Conservation (phyloP, 1,140 invertebrate genomes). For the Pentalonia nigronervosa region DNA sequence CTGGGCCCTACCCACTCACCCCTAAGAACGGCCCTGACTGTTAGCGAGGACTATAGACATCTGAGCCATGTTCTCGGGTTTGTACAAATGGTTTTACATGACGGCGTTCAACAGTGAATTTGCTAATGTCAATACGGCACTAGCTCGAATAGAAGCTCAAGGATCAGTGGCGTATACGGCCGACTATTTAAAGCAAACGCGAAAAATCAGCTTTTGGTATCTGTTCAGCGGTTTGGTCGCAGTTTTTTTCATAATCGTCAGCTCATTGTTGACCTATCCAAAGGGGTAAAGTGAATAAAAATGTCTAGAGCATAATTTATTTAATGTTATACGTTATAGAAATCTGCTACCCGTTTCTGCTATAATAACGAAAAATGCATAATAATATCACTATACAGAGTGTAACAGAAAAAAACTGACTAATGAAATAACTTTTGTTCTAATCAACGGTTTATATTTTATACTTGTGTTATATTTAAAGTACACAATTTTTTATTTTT, state of each 20-base stretch:
- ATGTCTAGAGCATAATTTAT: too few relatives aligned
- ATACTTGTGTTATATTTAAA: too few relatives aligned
- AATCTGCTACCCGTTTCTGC: too few relatives aligned
- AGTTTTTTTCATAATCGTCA: neutral
- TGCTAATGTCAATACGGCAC: neutral
- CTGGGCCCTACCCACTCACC: too few relatives aligned
- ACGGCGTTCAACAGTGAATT: neutral
- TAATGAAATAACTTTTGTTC: too few relatives aligned
- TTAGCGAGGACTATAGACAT: conserved; percentile 14
- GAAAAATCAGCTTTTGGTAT: neutral
- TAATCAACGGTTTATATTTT: too few relatives aligned
- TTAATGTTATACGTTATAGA: too few relatives aligned
- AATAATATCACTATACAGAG: too few relatives aligned
- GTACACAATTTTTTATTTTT: too few relatives aligned
- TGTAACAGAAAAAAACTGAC: too few relatives aligned
- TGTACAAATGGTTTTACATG: conserved; percentile 13
- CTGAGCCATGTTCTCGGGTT: conserved; percentile 8
- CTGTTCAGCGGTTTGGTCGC: neutral
- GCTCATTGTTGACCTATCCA: neutral
- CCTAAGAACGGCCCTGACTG: too few relatives aligned
- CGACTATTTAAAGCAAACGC: neutral
- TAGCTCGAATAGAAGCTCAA: neutral
- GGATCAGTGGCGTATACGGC: neutral
- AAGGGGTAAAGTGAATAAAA: neutral
- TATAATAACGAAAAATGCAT: too few relatives aligned